phyloP scores from a whole-genome alignment of 2,797 vertebrate genomes.

The Nasua narica region DNA sequence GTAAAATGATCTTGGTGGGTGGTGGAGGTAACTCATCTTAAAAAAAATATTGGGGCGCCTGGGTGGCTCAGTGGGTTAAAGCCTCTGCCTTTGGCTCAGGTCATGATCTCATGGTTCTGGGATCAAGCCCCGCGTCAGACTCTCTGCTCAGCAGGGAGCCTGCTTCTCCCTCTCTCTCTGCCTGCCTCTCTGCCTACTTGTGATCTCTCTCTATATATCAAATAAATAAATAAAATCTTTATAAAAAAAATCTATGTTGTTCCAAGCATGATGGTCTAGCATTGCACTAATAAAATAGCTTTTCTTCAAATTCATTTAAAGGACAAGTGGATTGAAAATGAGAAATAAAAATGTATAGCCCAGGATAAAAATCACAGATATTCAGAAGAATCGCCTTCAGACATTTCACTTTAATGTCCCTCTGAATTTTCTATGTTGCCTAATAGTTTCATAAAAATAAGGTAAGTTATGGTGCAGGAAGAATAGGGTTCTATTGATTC shows the following conservation, averaged over 20 bases:
- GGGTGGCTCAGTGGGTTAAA: no score
- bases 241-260: neutral
- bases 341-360: neutral
- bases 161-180: no score
- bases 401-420: neutral
- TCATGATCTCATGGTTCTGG: no score
- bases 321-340: neutral
- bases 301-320: conserved; percentile 37
- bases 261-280: neutral
- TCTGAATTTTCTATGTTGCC: neutral
- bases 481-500: neutral
- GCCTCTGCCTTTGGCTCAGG: no score
- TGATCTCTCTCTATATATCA: no score
- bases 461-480: neutral
- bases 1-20: neutral
- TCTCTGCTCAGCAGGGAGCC: no score
- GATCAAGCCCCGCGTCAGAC: no score
- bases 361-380: neutral
- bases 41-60: no score
- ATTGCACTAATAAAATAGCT: neutral
- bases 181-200: no score
- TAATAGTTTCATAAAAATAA: neutral
- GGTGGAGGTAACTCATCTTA: neutral
- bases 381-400: neutral
- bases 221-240: no score